A percentile compares a stretch with the other conserved stretches of the same genome.
Evolutionary conservation across 2,113 vertebrate genomes (phyloP).

Genomic region (Calidris pugnax): DNA sequence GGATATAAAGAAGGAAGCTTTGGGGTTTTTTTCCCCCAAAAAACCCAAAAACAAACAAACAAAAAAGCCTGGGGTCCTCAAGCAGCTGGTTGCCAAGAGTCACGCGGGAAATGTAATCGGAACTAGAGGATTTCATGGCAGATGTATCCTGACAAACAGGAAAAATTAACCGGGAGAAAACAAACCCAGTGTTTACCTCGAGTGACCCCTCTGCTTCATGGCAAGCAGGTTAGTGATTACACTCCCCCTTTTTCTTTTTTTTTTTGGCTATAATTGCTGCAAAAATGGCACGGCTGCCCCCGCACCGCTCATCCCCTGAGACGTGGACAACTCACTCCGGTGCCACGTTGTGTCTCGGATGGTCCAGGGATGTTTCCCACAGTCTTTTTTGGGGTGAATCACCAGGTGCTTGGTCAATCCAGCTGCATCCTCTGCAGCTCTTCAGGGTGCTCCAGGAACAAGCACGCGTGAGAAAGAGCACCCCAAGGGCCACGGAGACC

Average conservation of each 20-base stretch:
- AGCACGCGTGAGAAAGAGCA: not conserved
- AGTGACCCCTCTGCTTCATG: not conserved
- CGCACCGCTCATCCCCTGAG: not conserved
- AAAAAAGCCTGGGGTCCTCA: not conserved
- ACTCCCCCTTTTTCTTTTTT: not conserved
- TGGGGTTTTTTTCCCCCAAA: too few relatives aligned
- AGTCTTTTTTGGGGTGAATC: not conserved
- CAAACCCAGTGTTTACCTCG: not conserved
- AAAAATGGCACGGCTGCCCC: not conserved
- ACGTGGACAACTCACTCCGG: not conserved
- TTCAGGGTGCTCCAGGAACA: not conserved
- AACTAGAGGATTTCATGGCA: not conserved
- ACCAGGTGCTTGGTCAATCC: not conserved
- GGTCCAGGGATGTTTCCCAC: not conserved
- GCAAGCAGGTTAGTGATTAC: not conserved
- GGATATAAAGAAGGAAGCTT: not conserved
- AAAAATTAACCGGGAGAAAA: not conserved
- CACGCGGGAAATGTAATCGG: not conserved
- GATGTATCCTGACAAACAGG: constrained; percentile 59
- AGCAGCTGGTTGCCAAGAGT: not conserved
- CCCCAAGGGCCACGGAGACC: not conserved
- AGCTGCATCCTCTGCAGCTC: constrained; percentile 2
- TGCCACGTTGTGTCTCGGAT: fast-evolving
- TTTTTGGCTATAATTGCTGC: not conserved
- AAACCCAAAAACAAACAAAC: not conserved